Conservation (phyloP, 2,888 invertebrate species). For the Eugnorisma glareosa region DNA sequence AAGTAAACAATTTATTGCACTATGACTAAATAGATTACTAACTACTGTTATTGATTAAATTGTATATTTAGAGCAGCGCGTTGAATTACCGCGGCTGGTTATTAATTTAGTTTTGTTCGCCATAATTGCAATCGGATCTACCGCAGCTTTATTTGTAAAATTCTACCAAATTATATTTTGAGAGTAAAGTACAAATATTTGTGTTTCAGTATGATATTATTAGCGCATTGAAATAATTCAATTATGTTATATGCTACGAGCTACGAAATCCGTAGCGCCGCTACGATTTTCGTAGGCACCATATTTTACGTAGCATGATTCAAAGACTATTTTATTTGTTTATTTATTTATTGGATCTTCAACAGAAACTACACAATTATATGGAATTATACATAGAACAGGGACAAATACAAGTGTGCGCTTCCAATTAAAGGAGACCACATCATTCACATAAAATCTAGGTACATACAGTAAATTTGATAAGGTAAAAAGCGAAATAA, state of each 20-base stretch:
- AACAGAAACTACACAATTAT: too few relatives aligned
- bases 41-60: neutral
- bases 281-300: slow-evolving; percentile 30
- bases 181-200: neutral
- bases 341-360: too few relatives aligned
- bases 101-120: neutral
- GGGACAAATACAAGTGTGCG: too few relatives aligned
- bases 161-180: neutral
- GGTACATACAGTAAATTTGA: too few relatives aligned
- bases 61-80: neutral
- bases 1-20: neutral
- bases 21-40: neutral
- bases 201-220: neutral
- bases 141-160: neutral
- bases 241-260: slow-evolving; percentile 13
- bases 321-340: neutral
- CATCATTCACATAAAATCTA: too few relatives aligned
- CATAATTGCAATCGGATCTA: neutral
- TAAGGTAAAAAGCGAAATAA: too few relatives aligned
- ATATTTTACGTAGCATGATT: neutral
- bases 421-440: too few relatives aligned
- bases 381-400: too few relatives aligned
- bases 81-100: neutral
- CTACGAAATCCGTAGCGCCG: slow-evolving; percentile 27
- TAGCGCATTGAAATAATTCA: neutral